Evolutionary conservation across 1,140 invertebrate species (phyloP), one percentile per base, ranked within the genome.

Genomic region (Apis laboriosa): DNA sequence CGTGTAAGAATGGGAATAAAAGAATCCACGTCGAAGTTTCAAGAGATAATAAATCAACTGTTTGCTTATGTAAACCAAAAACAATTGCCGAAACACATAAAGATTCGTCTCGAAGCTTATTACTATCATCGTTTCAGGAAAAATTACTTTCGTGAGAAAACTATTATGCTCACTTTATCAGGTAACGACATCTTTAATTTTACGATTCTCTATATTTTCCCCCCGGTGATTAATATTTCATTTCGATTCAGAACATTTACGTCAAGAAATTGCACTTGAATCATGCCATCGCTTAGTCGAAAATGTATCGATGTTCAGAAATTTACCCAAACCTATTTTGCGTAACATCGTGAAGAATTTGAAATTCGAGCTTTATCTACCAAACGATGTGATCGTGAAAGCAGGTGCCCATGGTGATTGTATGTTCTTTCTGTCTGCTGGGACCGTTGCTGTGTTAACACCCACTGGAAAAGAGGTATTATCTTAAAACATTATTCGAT

Each of bases 401-500:
- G 95, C 95, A 8, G 95, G 95, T 0, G 92, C 93, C 19, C 89
- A 92, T 17, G 95, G 95, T 15, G 94, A 96, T 63, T 95, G 94
- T 83, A 95, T 96, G 95, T 96, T 94, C 86, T 96, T 96, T 80
- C 90, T 96, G 17, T 92, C 94, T 0, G 93, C 91, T 75, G 96
- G 96, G 55, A 95, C 95, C 8, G 95, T 96, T 0, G 94, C 94
- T 5, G 92, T 96, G n/a, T 92, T 94, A n/a, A 95, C 96, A 1
- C 92, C 94, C 11, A 95, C 94, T 28, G 95, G 96, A 56, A 94
- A 94, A 86, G 95, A 96, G 90, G 95, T 95, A 80, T 28, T 11
- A 2, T 0, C 68, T 15, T 1, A 4, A 34, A 73, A 12, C 8
- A 51, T 56, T 53, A 34, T 12, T 24, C 13, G 17, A 51, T 0